Percentiles rank a stretch among this genome's conserved stretches.
Conservation (phyloP, 2,113 vertebrate species). For the Ailurus styani region DNA sequence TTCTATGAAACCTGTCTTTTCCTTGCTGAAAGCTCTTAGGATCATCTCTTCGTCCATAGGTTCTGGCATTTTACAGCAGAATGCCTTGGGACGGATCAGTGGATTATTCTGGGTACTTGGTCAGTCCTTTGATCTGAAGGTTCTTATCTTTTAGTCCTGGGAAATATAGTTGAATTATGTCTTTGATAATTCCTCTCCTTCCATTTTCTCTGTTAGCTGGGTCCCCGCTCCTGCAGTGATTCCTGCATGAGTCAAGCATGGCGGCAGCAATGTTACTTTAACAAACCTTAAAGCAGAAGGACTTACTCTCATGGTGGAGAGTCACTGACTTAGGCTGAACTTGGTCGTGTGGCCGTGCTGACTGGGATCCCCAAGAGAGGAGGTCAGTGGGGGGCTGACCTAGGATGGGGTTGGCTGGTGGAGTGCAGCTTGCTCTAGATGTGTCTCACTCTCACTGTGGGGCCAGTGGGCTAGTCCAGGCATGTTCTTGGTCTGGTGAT, state of each 20-base stretch:
- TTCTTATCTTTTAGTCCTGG: neutral
- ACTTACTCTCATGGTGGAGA: neutral
- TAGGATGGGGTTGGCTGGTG: neutral
- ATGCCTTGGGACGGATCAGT: neutral
- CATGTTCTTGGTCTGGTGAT: neutral
- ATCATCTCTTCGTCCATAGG: neutral
- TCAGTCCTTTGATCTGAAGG: neutral
- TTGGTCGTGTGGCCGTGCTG: neutral
- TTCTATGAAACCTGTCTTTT: neutral
- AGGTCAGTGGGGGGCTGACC: neutral
- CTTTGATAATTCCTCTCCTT: neutral
- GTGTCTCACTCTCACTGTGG: neutral
- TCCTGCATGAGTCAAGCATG: neutral
- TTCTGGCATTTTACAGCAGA: neutral
- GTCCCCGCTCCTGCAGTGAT: neutral
- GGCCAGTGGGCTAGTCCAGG: neutral
- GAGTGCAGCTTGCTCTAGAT: neutral
- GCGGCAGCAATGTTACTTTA: neutral
- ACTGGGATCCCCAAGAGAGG: neutral
- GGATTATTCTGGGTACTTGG: neutral
- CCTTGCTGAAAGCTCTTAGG: neutral
- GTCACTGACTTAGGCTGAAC: neutral
- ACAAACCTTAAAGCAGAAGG: neutral
- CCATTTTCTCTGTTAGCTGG: neutral
- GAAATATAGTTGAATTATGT: neutral